Percentiles rank a stretch among this genome's conserved stretches.
Conservation (phyloP, 2,888 invertebrate genomes). For the Tridacna crocea region DNA sequence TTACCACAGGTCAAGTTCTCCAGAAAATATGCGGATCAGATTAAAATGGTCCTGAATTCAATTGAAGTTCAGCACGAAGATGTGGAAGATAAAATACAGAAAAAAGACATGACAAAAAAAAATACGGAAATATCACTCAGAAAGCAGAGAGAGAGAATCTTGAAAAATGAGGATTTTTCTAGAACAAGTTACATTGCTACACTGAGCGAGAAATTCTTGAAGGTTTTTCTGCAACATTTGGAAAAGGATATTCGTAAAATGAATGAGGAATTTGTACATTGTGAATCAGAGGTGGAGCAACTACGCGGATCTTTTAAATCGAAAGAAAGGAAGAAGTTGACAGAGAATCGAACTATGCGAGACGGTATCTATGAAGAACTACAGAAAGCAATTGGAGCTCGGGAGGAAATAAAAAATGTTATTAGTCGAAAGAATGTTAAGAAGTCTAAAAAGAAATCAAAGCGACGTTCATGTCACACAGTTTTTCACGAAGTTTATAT, state of each 20-base stretch:
- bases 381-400: conserved; percentile 61
- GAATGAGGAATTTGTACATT: conserved; percentile 62
- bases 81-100: conserved; percentile 66
- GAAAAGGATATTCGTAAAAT: conserved; percentile 68
- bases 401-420: conserved; percentile 76
- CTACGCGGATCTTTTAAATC: conserved; percentile 50
- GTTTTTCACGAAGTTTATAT: conserved; percentile 75
- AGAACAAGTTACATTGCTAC: conserved; percentile 61
- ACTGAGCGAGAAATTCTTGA: conserved; percentile 67
- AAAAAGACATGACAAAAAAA: conserved; percentile 63
- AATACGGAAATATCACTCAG: conserved; percentile 67
- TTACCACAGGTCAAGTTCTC: conserved; percentile 74
- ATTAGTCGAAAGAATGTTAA: conserved; percentile 59
- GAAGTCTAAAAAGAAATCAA: conserved; percentile 53
- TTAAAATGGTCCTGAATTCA: conserved; percentile 55
- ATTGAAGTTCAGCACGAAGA: conserved; percentile 59
- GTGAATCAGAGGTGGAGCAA: conserved; percentile 67
- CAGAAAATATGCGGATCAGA: conserved; percentile 60
- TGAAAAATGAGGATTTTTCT: conserved; percentile 65
- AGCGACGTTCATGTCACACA: conserved; percentile 29
- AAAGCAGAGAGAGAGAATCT: conserved; percentile 65
- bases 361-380: conserved; percentile 63
- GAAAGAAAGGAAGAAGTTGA: conserved; percentile 46
- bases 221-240: conserved; percentile 66
- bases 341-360: conserved; percentile 57